These are phyloP conservation scores for Distichodus sexfasciatus DNA, from an alignment of 2,797 vertebrate genomes.

Conservation along the genomic window DNA sequence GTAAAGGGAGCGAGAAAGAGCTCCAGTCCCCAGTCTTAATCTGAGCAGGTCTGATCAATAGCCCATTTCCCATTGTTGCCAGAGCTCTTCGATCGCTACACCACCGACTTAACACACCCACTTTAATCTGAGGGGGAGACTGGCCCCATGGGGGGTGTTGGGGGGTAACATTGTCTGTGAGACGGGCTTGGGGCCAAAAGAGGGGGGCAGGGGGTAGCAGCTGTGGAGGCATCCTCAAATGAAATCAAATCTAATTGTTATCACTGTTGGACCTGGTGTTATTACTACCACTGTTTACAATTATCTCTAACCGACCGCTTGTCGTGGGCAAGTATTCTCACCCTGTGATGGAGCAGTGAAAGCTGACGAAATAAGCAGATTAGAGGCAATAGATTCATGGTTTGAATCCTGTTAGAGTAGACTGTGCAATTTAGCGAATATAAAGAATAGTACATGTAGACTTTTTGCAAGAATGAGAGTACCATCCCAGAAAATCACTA, in stretches of 20 bases:
- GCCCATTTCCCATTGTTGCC: conserved; percentile 99
- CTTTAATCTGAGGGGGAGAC: conserved; percentile 95
- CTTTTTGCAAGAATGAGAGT: too few relatives aligned
- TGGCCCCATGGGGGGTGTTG: conserved; percentile 55
- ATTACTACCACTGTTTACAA: conserved; percentile 76
- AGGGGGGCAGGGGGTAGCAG: conserved; percentile 75
- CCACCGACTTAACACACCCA: conserved; percentile 95
- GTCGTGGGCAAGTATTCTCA: conserved; percentile 19
- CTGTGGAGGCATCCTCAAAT: conserved; percentile 85
- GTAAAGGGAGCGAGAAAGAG: conserved; percentile 89
- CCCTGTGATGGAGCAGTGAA: conserved; percentile 32
- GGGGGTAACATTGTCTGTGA: conserved; percentile 54
- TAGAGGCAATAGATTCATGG: conserved; percentile 29
- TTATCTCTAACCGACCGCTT: conserved; percentile 61
- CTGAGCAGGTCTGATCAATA: conserved; percentile 98
- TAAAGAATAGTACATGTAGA: too few relatives aligned
- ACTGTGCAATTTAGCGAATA: too few relatives aligned
- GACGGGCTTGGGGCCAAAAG: conserved; percentile 34
- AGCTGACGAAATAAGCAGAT: conserved; percentile 29
- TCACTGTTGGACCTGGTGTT: conserved; percentile 78
- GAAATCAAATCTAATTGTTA: conserved; percentile 87
- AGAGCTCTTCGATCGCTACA: conserved; percentile 97
- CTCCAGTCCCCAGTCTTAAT: conserved; percentile 97
- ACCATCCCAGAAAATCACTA: too few relatives aligned
- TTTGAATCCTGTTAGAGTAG: too few relatives aligned